Base-by-base conservation (phyloP, 2,888 invertebrate species). In the Philhelius pedissequus region DNA sequence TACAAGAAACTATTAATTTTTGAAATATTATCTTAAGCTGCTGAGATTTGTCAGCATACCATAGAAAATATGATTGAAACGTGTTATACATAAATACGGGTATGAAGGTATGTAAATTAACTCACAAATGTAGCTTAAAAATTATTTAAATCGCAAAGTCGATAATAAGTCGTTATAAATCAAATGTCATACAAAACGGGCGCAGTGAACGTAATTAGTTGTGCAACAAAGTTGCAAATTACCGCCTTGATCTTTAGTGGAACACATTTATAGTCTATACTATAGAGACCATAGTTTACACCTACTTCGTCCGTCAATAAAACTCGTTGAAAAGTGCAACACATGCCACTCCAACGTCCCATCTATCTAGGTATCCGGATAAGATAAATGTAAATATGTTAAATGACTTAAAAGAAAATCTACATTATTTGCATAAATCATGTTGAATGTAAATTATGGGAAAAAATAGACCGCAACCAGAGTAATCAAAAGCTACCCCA, bases 251-350 rank as follows among this genome's bases (percentile, higher is more conserved):
- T 38, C 43, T 40, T 70, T 70, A 11, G 5, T 11, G 9, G 11
- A 9, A 9, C 11, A 48, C 20, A 5, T 13, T 20, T 20, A 2
- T 13, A n/a, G n/a, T n/a, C n/a, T n/a, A 20, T 20, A 18, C 8
- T 43, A 11, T 1, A 43, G 1, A 45, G 11, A 45, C 11, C 15
- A 18, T 11, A 9, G 2, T 45, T 35, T 48, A 52, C 20, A 48
- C 25, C 22, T 6, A 43, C 40, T 40, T n/a, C 15, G n/a, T n/a
- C 2, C n/a, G n/a, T n/a, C 2, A 8, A 68, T 30, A 30, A 32
- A 58, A 32, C 58, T 56, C 40, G 75, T 75, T 76, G 64, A 76
- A 76, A 76, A 60, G 81, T 70, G 40, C 71, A 81, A 71, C 70
- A 48, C 11, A 22, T 70, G 75, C 58, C 75, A 70, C 38, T 64